Evolutionary conservation across 2,888 invertebrate genomes (phyloP).

Genomic region (Rutpela maculata): DNA sequence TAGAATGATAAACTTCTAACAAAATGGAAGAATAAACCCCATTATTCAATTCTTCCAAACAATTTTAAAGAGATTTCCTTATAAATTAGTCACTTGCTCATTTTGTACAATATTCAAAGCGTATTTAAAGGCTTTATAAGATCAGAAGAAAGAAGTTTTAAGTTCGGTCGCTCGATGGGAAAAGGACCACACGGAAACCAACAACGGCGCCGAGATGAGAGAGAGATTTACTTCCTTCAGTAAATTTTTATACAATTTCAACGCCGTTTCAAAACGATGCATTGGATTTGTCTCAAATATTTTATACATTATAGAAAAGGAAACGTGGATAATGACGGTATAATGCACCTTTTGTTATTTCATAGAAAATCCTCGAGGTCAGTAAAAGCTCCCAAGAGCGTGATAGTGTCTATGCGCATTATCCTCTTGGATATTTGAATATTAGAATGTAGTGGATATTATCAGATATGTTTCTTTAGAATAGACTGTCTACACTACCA

Average conservation of each 20-base stretch:
- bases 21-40: background rate
- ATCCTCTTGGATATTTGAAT: no score
- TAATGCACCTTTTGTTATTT: background rate
- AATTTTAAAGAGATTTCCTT: background rate
- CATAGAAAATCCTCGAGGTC: background rate
- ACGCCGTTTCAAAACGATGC: background rate
- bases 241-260: background rate
- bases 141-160: background rate
- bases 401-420: no score
- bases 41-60: background rate
- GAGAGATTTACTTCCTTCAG: background rate
- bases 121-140: background rate
- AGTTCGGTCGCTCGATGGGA: background rate
- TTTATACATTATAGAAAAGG: background rate
- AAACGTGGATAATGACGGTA: background rate
- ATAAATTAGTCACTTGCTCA: background rate
- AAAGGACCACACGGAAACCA: background rate
- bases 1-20: background rate
- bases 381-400: no score
- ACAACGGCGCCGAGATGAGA: no score
- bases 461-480: no score
- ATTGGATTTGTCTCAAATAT: background rate
- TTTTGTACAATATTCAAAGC: background rate
- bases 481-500: no score
- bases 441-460: no score